Conservation (phyloP, 2,113 vertebrate species). For the Alces alces region DNA sequence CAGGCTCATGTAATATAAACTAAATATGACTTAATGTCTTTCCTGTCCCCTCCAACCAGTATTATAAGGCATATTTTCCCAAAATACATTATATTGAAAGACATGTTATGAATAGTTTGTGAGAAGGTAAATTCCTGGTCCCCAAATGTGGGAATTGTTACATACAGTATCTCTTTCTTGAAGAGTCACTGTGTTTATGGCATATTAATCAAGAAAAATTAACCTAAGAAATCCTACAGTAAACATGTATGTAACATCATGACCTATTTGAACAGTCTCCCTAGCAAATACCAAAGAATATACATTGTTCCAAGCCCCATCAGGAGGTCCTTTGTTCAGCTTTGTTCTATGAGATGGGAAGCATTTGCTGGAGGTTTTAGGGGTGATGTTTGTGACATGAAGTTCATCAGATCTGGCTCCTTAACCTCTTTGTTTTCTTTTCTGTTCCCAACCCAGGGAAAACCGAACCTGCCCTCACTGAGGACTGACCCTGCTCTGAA, state of each 20-base stretch:
- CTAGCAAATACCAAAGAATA: not conserved
- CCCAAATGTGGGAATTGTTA: not conserved
- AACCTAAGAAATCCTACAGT: not conserved
- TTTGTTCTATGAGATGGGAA: not conserved
- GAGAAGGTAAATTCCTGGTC: not conserved
- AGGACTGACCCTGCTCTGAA: conserved; percentile 72
- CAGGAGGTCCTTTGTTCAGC: not conserved
- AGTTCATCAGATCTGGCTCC: not conserved
- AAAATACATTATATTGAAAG: not conserved
- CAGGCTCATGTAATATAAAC: not conserved
- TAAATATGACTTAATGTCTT: not conserved
- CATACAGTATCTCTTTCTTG: not conserved
- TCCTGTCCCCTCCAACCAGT: not conserved
- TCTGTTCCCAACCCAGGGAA: conserved; percentile 68
- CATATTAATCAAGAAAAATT: not conserved
- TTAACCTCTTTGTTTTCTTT: not conserved
- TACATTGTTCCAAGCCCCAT: not conserved
- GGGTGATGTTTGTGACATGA: not conserved
- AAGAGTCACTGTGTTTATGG: not conserved
- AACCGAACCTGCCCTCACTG: conserved; percentile 77
- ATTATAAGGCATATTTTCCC: not conserved
- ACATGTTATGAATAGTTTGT: not conserved
- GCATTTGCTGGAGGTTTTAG: not conserved
- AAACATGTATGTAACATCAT: not conserved
- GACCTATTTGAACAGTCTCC: not conserved